A percentile compares a stretch with the other conserved stretches of the same genome.
Conservation (phyloP, 92 coral and sea anemone species). For the Muricea muricata region DNA sequence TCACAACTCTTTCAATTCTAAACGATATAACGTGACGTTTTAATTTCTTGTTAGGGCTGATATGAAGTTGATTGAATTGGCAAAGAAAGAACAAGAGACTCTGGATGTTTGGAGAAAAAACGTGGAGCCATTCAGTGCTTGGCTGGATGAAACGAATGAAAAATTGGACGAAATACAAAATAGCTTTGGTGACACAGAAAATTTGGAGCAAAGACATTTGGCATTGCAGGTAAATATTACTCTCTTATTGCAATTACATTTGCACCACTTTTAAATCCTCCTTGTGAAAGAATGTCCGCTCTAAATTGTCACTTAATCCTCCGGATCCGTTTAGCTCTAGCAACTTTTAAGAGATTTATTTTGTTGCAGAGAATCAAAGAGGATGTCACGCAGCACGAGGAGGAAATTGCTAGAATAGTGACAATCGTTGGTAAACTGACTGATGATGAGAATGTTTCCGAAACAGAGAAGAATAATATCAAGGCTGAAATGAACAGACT, state of each 20-base stretch:
- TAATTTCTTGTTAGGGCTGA: conserved; percentile 30
- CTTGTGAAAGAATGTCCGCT: too few relatives aligned
- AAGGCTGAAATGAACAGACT: conserved; percentile 42
- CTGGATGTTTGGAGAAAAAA: conserved; percentile 44
- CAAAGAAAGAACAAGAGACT: conserved; percentile 43
- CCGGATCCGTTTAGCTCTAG: not conserved
- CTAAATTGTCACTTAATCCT: too few relatives aligned
- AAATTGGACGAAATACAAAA: conserved; percentile 14
- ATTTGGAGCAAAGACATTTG: conserved; percentile 4
- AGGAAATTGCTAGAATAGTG: conserved; percentile 31
- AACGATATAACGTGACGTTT: not conserved
- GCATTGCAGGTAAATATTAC: conserved; percentile 23
- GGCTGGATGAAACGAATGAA: conserved; percentile 30
- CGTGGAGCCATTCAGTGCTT: conserved; percentile 30
- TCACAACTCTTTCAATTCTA: too few relatives aligned
- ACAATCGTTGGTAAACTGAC: conserved; percentile 45
- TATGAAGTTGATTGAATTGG: conserved; percentile 44
- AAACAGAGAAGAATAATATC: conserved; percentile 30
- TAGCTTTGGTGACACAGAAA: conserved; percentile 4
- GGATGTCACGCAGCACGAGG: conserved; percentile 30
- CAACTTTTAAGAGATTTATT: not conserved
- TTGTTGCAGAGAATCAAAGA: conserved; percentile 34
- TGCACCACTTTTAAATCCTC: too few relatives aligned
- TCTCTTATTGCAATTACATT: too few relatives aligned
- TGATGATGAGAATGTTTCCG: conserved; percentile 29